Percentiles rank a stretch among this genome's conserved stretches.
Evolutionary conservation across 2,113 vertebrate species (phyloP).

Genomic region (Nothobranchius kuhntae): DNA sequence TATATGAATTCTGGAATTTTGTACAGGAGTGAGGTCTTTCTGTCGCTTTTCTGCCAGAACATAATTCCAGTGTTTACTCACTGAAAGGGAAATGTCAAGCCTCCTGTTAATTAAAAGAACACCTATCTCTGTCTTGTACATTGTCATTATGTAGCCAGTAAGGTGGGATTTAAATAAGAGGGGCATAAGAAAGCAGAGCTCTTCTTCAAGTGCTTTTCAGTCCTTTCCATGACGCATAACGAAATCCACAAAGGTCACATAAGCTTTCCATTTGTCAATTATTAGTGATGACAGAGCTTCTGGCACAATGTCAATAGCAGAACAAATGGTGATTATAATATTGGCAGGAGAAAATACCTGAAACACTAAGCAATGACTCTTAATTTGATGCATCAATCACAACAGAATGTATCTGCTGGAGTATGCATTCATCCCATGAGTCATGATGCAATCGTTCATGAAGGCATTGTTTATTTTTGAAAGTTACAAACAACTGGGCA

Average conservation of each 20-base stretch:
- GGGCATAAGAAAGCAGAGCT: neutral
- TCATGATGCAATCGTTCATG: neutral
- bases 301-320: conserved; percentile 41
- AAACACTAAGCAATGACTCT: conserved; percentile 22
- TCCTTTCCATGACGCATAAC: neutral
- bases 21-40: neutral
- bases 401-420: conserved; percentile 1
- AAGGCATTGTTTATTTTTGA: neutral
- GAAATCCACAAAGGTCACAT: neutral
- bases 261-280: conserved; percentile 1
- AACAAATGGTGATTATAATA: conserved; percentile 35
- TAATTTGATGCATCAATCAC: conserved; percentile 30
- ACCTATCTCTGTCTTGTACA: neutral
- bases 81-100: neutral
- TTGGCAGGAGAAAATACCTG: conserved; percentile 8
- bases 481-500: conserved; percentile 16
- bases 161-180: neutral
- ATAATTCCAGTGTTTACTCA: neutral
- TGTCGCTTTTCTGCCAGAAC: neutral
- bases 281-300: conserved; percentile 7
- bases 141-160: neutral
- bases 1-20: too few relatives aligned
- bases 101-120: neutral
- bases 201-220: neutral
- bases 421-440: neutral